phyloP scores from a whole-genome alignment of 2,888 invertebrate genomes.

The Meteorus colon region DNA sequence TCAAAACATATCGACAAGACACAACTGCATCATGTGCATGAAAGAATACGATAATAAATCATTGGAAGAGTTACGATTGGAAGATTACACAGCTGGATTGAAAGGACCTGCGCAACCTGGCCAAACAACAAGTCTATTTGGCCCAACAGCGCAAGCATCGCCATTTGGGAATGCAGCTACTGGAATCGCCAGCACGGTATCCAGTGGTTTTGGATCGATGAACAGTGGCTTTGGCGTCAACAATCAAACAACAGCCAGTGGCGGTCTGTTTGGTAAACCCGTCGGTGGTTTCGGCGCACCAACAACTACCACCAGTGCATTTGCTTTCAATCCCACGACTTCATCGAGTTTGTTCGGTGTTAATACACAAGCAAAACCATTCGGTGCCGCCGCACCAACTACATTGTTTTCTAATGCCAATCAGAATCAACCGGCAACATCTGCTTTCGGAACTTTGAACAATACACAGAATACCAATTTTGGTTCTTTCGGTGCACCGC shows the following conservation, averaged over 20 bases:
- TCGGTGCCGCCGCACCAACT: slow-evolving; percentile 70
- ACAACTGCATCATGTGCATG: slow-evolving; percentile 99
- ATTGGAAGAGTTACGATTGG: slow-evolving; percentile 93
- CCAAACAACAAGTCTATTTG: slow-evolving; percentile 74
- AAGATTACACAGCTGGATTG: slow-evolving; percentile 93
- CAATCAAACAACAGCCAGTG: slow-evolving; percentile 75
- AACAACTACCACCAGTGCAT: slow-evolving; percentile 72
- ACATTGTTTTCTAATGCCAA: slow-evolving; percentile 68
- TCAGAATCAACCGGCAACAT: slow-evolving; percentile 66
- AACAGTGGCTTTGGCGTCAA: slow-evolving; percentile 76
- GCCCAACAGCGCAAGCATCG: slow-evolving; percentile 66
- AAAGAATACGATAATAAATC: slow-evolving; percentile 97
- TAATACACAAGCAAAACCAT: slow-evolving; percentile 72
- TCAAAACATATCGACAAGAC: slow-evolving; percentile 91
- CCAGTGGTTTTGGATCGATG: slow-evolving; percentile 76
- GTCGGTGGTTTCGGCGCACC: slow-evolving; percentile 77
- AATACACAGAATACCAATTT: slow-evolving; percentile 69
- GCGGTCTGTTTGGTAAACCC: slow-evolving; percentile 81
- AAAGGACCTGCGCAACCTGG: slow-evolving; percentile 81
- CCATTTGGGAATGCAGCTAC: slow-evolving; percentile 74
- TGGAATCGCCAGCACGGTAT: slow-evolving; percentile 69
- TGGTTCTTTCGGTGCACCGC: slow-evolving; percentile 70
- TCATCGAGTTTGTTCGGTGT: slow-evolving; percentile 71
- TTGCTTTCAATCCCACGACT: slow-evolving; percentile 71
- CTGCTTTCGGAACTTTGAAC: slow-evolving; percentile 67